Percentiles rank a stretch among this genome's conserved stretches.
These are phyloP conservation scores for Myocastor coypus DNA, from an alignment of 2,113 vertebrate genomes.

Conservation along the genomic window DNA sequence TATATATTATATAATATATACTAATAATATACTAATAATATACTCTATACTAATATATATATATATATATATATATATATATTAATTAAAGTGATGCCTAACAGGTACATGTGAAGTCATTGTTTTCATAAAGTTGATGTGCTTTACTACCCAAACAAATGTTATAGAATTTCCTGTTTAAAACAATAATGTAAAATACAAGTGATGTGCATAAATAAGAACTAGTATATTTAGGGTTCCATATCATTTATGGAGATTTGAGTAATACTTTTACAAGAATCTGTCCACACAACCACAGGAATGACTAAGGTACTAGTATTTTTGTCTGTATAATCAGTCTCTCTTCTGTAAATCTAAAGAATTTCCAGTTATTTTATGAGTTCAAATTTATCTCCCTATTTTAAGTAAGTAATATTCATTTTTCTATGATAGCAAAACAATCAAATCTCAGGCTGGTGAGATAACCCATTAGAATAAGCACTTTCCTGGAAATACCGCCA, in stretches of 20 bases:
- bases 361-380: not conserved
- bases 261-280: not conserved
- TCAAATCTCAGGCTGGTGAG: not conserved
- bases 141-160: not conserved
- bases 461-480: too few relatives aligned
- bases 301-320: not conserved
- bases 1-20: too few relatives aligned
- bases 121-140: not conserved
- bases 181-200: conserved; percentile 22
- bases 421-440: not conserved
- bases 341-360: not conserved
- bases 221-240: not conserved
- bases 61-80: too few relatives aligned
- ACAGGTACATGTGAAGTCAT: rapidly evolving
- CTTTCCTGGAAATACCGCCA: too few relatives aligned
- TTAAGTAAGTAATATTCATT: not conserved
- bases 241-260: not conserved
- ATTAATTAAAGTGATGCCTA: not conserved
- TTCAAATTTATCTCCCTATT: not conserved
- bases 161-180: not conserved
- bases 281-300: not conserved
- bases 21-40: too few relatives aligned
- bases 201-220: not conserved
- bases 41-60: too few relatives aligned
- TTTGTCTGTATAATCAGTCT: not conserved